Evolutionary conservation across 1,140 invertebrate species (phyloP).

Genomic region (Apolygus lucorum): DNA sequence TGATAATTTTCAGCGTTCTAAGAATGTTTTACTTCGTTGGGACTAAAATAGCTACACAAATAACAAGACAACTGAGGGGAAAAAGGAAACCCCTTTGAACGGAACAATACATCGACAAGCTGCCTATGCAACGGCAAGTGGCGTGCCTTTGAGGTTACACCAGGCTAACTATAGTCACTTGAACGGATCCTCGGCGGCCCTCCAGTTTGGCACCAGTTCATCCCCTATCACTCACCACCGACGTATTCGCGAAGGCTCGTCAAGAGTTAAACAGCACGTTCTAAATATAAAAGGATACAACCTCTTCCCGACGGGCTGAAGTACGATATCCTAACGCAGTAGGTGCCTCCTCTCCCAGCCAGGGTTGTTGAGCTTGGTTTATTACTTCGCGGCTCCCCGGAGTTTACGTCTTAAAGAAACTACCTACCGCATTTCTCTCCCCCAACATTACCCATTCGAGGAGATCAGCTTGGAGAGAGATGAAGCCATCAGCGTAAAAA

Average conservation of each 20-base stretch:
- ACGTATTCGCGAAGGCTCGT: conserved; percentile 4
- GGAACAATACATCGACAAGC: no score
- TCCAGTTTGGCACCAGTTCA: conserved; percentile 4
- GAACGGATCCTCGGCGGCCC: background rate
- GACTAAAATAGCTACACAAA: no score
- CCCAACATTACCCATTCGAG: background rate
- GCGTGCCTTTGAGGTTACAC: no score
- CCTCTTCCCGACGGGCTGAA: background rate
- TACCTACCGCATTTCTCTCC: background rate
- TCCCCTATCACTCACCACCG: conserved; percentile 8
- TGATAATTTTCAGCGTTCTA: no score
- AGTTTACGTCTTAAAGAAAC: background rate
- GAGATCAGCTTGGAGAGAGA: background rate
- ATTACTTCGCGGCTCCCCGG: background rate
- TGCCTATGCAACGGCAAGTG: no score
- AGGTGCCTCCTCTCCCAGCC: background rate
- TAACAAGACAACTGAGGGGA: no score
- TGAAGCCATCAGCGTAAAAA: background rate
- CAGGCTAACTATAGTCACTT: conserved; percentile 5
- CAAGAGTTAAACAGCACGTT: background rate
- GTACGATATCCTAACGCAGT: background rate
- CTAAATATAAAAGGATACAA: conserved; percentile 8
- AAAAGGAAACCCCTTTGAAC: no score
- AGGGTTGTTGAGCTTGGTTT: background rate
- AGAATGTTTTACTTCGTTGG: no score